Evolutionary conservation across 2,113 vertebrate species (phyloP).

Genomic region (Entosphenus tridentatus): DNA sequence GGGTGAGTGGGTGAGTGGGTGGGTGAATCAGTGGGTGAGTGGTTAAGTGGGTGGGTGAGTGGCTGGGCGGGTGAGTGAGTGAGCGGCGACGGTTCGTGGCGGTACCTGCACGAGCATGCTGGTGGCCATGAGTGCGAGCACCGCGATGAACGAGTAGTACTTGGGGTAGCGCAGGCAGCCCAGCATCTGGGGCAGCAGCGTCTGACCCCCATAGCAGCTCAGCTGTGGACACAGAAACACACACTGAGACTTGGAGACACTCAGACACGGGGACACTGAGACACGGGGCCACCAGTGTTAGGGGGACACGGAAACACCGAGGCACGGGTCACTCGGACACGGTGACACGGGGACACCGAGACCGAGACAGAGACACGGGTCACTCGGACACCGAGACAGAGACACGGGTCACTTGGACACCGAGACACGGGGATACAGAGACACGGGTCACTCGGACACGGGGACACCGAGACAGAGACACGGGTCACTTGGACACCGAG

Average conservation of each 20-base stretch:
- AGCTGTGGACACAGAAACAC: constrained; percentile 26
- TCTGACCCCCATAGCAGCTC: constrained; percentile 26
- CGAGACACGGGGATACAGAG: no score
- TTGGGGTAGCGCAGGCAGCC: constrained; percentile 51
- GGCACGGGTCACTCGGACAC: no score
- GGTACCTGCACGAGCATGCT: constrained; percentile 53
- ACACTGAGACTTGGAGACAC: no score
- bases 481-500: constrained; percentile 18
- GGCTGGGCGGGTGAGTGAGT: no score
- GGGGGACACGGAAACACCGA: no score
- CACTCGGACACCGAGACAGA: constrained; percentile 14
- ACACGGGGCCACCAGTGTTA: no score
- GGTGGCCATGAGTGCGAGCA: constrained; percentile 53
- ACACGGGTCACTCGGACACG: no score
- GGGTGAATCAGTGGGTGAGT: no score
- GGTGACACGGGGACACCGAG: background rate
- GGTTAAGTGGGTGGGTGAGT: no score
- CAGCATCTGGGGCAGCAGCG: constrained; percentile 7
- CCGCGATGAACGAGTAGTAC: constrained; percentile 57
- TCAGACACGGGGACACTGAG: no score
- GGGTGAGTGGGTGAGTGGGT: no score
- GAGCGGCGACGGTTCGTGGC: no score
- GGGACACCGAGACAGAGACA: constrained; percentile 17
- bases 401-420: constrained; percentile 15
- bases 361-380: background rate